phyloP scores from a whole-genome alignment of 2,888 invertebrate species.

The Artemia sp. region DNA sequence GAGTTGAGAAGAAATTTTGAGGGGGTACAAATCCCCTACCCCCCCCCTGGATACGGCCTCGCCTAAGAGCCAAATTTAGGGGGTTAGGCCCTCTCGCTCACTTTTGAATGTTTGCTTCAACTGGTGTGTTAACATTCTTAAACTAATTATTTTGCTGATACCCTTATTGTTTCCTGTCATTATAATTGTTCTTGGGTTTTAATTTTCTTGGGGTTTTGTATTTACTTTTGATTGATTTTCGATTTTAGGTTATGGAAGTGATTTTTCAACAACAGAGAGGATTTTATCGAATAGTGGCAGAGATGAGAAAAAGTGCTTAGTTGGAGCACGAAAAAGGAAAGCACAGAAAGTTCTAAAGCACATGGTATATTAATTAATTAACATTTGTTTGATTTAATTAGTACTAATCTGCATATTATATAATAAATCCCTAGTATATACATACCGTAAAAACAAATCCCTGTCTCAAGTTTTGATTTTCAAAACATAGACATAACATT shows the following conservation, averaged over 20 bases:
- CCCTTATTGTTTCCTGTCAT: background rate
- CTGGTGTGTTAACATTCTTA: no score
- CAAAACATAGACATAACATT: no score
- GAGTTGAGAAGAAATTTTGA: no score
- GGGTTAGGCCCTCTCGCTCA: no score
- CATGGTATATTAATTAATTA: constrained; percentile 20
- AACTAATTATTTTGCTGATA: no score
- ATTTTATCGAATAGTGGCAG: background rate
- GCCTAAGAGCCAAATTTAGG: no score
- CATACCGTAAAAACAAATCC: background rate
- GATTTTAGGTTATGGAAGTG: background rate
- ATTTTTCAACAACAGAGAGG: background rate
- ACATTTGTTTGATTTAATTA: background rate
- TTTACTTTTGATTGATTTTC: background rate
- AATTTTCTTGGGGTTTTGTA: no score
- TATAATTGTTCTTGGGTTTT: background rate
- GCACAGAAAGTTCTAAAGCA: constrained; percentile 23
- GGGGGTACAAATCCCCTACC: no score
- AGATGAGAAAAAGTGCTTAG: background rate
- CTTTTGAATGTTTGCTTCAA: no score
- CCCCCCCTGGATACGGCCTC: no score
- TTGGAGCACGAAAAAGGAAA: constrained; percentile 23
- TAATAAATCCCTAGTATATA: constrained; percentile 23
- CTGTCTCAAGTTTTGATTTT: no score
- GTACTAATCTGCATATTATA: no score